phyloP scores from a whole-genome alignment of 2,797 vertebrate genomes.

The Onychomys torridus region DNA sequence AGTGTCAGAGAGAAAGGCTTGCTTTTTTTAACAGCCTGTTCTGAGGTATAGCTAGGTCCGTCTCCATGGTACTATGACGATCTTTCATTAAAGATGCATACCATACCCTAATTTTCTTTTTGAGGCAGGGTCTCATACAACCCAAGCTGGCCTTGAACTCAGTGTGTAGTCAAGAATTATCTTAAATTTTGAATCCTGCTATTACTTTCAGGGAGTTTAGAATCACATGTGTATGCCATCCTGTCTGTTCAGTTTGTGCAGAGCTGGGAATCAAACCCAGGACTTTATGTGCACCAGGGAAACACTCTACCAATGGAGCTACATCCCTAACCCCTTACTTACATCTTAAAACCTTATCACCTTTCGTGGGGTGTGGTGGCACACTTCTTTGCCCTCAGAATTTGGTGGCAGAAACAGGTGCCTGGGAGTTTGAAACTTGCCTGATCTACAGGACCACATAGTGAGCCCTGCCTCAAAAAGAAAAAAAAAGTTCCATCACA shows the following conservation, averaged over 20 bases:
- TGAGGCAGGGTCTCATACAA: background rate
- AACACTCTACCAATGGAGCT: background rate
- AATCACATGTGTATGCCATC: background rate
- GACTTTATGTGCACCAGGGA: accelerated
- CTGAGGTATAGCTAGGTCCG: background rate
- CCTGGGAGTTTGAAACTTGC: background rate
- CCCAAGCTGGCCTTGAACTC: background rate
- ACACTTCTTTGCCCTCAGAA: background rate
- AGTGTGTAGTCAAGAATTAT: background rate
- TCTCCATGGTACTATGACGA: background rate
- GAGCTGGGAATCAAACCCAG: background rate
- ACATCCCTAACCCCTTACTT: too few species aligned
- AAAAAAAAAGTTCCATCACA: background rate
- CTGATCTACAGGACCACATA: background rate
- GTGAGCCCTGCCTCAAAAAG: background rate
- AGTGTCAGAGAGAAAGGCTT: background rate
- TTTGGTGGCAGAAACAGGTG: background rate
- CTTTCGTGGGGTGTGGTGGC: background rate
- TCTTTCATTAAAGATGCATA: background rate
- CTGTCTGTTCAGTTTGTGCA: background rate
- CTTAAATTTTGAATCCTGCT: background rate
- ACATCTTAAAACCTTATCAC: background rate
- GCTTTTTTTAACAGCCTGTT: background rate
- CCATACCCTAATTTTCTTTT: background rate
- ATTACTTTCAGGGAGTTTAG: background rate